These are phyloP conservation scores for Chymomyza costata DNA, from an alignment of 1,140 invertebrate genomes.

Conservation along the genomic window DNA sequence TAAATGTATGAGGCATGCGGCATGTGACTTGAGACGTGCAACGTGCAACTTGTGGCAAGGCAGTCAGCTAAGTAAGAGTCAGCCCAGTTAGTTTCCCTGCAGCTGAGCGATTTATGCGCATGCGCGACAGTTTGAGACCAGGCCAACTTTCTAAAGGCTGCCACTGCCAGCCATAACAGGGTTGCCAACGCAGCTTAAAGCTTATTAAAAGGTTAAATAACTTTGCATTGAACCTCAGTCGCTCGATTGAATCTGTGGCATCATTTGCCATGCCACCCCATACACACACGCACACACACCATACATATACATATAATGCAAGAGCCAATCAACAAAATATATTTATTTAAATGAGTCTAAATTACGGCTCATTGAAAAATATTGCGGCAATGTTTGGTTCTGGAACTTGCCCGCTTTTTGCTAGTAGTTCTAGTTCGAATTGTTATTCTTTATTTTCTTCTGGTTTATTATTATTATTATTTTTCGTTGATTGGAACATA, in stretches of 20 bases:
- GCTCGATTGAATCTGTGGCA: constrained; percentile 46
- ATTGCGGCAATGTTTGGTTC: constrained; percentile 30
- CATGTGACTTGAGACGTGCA: too few species aligned
- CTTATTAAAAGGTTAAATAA: constrained; percentile 73
- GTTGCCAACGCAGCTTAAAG: constrained; percentile 10
- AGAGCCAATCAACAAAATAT: constrained; percentile 70
- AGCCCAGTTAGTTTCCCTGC: too few species aligned
- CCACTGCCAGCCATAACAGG: constrained; percentile 6
- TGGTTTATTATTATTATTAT: too few species aligned
- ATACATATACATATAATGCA: constrained; percentile 51
- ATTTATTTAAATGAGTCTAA: constrained; percentile 74
- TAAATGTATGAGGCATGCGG: constrained; percentile 53
- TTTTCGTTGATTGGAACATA: constrained; percentile 63
- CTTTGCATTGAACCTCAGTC: constrained; percentile 70
- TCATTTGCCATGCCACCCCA: constrained; percentile 28
- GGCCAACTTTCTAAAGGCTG: constrained; percentile 16
- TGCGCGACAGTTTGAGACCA: neutral
- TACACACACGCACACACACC: too few species aligned
- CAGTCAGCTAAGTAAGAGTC: too few species aligned
- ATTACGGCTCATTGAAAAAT: constrained; percentile 72
- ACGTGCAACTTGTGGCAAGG: too few species aligned
- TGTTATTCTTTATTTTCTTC: too few species aligned
- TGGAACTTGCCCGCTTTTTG: neutral
- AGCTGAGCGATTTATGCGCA: constrained; percentile 1
- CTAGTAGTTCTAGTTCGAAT: too few species aligned